Conservation (phyloP, 2,888 invertebrate genomes). For the Seladonia tumulorum region DNA sequence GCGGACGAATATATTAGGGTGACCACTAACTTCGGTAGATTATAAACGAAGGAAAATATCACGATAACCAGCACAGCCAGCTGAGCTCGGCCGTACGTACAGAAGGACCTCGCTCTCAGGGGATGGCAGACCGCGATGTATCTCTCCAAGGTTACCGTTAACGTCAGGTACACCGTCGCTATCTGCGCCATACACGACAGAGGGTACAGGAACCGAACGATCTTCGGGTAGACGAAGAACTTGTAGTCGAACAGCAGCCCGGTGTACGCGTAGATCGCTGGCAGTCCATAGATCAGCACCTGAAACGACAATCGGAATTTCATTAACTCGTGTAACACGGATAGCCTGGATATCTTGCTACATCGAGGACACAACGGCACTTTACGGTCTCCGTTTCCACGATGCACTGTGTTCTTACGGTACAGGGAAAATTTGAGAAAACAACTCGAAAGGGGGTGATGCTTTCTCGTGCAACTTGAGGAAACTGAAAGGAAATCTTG, state of each 20-base stretch:
- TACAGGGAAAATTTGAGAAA: not conserved
- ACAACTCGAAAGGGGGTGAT: not conserved
- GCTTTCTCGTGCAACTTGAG: no score
- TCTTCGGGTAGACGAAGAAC: conserved; percentile 91
- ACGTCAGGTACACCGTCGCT: conserved; percentile 95
- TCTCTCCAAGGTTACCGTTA: conserved; percentile 95
- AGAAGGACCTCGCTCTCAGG: conserved; percentile 93
- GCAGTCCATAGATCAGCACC: conserved; percentile 92
- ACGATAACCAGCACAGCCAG: conserved; percentile 94
- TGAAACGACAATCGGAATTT: conserved; percentile 67
- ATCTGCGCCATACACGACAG: conserved; percentile 95
- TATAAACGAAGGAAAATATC: conserved; percentile 93
- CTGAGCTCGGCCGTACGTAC: conserved; percentile 94
- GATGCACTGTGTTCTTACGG: not conserved
- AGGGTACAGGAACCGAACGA: conserved; percentile 93
- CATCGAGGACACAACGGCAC: not conserved
- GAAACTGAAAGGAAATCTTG: not conserved
- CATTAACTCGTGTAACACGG: not conserved
- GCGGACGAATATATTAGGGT: not conserved
- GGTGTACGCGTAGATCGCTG: conserved; percentile 93
- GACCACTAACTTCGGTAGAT: conserved; percentile 87
- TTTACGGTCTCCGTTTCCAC: not conserved
- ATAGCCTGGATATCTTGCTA: not conserved
- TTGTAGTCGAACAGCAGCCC: conserved; percentile 91
- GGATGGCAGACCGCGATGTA: conserved; percentile 98